phyloP scores from a whole-genome alignment of 2,888 invertebrate species.

The Cataglyphis livida region DNA sequence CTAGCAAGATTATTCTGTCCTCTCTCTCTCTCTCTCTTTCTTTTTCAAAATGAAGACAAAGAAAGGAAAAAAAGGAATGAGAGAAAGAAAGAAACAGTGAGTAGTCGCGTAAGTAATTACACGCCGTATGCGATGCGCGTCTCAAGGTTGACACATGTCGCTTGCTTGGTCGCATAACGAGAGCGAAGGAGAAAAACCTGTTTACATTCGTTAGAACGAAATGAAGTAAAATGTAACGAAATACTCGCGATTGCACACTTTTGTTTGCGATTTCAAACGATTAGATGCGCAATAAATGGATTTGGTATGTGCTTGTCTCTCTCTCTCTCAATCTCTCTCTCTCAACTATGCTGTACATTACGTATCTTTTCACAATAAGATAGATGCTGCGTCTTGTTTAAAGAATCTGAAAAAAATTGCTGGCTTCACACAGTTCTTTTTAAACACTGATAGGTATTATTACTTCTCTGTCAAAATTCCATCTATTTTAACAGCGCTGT shows the following conservation, averaged over 20 bases:
- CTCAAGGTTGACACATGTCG: constrained; percentile 46
- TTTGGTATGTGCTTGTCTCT: not conserved
- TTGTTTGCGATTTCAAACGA: not conserved
- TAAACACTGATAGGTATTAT: too few species aligned
- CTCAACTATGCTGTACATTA: not conserved
- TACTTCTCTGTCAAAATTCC: too few species aligned
- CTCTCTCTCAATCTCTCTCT: not conserved
- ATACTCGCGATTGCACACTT: not conserved
- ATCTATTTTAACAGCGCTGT: too few species aligned
- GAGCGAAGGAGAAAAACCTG: not conserved
- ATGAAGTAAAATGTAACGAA: not conserved
- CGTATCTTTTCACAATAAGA: not conserved
- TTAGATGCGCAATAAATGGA: not conserved
- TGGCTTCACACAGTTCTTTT: too few species aligned
- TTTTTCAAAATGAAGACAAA: not conserved
- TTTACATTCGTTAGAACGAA: too few species aligned
- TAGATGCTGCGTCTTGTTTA: too few species aligned
- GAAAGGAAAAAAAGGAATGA: not conserved
- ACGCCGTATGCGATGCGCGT: constrained; percentile 1
- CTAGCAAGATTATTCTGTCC: not conserved
- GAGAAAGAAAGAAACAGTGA: not conserved
- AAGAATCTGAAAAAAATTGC: too few species aligned
- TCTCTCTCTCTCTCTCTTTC: not conserved
- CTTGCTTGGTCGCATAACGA: not conserved
- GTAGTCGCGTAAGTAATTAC: constrained; percentile 20